A percentile compares a stretch with the other conserved stretches of the same genome.
phyloP scores from a whole-genome alignment of 2,888 invertebrate genomes.

The Oxyteleia sp. region DNA sequence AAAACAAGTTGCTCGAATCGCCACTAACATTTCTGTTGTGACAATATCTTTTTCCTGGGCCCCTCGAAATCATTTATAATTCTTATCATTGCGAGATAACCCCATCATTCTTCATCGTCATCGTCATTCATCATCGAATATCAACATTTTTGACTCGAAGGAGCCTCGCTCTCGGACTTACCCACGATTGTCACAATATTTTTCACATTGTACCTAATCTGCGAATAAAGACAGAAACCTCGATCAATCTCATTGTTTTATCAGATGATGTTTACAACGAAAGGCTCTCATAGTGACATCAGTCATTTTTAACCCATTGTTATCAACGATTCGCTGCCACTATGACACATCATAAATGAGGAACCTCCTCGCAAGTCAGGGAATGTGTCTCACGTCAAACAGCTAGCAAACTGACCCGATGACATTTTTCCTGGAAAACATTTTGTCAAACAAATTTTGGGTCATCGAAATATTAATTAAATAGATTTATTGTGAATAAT shows the following conservation, averaged over 20 bases:
- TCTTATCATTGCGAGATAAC: constrained; percentile 37
- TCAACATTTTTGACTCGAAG: constrained; percentile 18
- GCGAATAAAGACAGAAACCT: constrained; percentile 38
- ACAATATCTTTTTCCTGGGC: constrained; percentile 10
- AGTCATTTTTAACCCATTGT: constrained; percentile 46
- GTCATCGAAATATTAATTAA: no score
- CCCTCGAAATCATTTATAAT: constrained; percentile 30
- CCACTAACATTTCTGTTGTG: constrained; percentile 14
- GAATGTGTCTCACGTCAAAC: constrained; percentile 27
- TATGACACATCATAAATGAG: constrained; percentile 52
- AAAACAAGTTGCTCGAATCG: no score
- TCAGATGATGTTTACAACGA: constrained; percentile 58
- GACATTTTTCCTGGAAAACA: constrained; percentile 72
- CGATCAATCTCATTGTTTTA: constrained; percentile 59
- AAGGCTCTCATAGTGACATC: constrained; percentile 51
- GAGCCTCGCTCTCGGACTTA: not conserved
- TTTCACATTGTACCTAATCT: constrained; percentile 38
- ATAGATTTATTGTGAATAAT: no score
- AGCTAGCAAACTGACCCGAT: constrained; percentile 20
- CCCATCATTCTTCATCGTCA: constrained; percentile 35
- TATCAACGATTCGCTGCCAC: constrained; percentile 46
- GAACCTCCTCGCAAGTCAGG: constrained; percentile 17
- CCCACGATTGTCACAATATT: constrained; percentile 51
- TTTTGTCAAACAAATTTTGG: no score
- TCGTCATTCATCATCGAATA: constrained; percentile 47